Conservation (phyloP, 2,797 vertebrate species). For the Parauchenoglanis ngamensis region DNA sequence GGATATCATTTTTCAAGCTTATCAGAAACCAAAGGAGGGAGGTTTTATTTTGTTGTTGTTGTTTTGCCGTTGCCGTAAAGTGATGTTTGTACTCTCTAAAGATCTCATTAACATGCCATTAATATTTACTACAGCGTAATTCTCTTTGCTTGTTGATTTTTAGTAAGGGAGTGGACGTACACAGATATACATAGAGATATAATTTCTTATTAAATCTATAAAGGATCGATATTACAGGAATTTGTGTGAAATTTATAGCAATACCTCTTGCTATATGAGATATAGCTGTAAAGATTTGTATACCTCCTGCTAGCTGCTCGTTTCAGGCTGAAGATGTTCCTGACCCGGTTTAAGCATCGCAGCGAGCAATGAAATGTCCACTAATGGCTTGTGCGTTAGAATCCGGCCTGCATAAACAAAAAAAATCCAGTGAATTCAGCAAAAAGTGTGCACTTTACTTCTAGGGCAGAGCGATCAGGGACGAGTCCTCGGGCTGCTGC, state of each 20-base stretch:
- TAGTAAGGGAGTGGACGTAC: not conserved
- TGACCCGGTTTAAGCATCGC: conserved; percentile 56
- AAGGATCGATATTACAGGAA: not conserved
- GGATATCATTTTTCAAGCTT: not conserved
- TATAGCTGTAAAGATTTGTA: too few relatives aligned
- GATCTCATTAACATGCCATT: conserved; percentile 19
- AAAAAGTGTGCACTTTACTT: conserved; percentile 43
- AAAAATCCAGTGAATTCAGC: conserved; percentile 61
- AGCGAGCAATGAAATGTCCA: conserved; percentile 38
- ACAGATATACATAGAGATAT: not conserved
- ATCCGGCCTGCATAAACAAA: conserved; percentile 65
- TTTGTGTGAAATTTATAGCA: not conserved
- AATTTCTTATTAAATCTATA: not conserved
- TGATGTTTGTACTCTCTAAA: not conserved
- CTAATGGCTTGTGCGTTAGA: conserved; percentile 59
- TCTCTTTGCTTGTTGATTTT: not conserved
- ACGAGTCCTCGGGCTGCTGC: conserved; percentile 31
- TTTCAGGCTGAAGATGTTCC: not conserved
- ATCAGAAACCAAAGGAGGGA: not conserved
- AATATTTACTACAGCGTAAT: not conserved
- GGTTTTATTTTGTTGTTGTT: not conserved
- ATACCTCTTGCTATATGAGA: not conserved
- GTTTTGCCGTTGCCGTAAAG: too few relatives aligned
- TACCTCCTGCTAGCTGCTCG: not conserved
- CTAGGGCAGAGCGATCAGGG: conserved; percentile 47